Evolutionary conservation across 2,113 vertebrate genomes (phyloP).

Genomic region (Mus pahari): DNA sequence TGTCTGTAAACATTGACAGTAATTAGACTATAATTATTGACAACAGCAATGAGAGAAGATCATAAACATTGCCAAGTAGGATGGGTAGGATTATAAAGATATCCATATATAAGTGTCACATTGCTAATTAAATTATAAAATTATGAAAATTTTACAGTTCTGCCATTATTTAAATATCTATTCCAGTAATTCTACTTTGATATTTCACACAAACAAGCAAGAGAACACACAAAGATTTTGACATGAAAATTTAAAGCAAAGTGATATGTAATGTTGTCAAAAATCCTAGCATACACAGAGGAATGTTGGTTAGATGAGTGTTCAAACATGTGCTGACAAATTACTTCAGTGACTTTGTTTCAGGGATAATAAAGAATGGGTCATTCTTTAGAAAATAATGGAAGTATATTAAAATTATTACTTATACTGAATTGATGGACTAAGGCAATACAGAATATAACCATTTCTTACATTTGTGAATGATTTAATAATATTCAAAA

Average conservation of each 20-base stretch:
- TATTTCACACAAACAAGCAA: background rate
- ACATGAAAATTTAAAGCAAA: background rate
- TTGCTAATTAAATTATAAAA: background rate
- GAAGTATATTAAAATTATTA: background rate
- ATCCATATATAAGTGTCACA: background rate
- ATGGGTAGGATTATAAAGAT: background rate
- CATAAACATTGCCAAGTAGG: background rate
- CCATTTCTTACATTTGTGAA: background rate
- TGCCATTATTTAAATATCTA: background rate
- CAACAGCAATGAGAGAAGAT: background rate
- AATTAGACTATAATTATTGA: background rate
- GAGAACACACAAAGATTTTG: background rate
- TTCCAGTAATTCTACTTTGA: background rate
- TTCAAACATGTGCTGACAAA: background rate
- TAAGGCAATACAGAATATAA: background rate
- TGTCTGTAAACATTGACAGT: background rate
- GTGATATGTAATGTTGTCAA: background rate
- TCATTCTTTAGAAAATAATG: background rate
- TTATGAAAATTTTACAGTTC: background rate
- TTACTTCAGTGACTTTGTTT: background rate
- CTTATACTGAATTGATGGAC: background rate
- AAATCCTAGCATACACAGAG: background rate
- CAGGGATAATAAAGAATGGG: background rate
- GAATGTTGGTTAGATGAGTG: background rate
- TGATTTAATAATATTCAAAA: conserved; percentile 17